Percentiles rank a stretch among this genome's conserved stretches.
Evolutionary conservation across 2,888 invertebrate genomes (phyloP).

Genomic region (Acrobasis consociella): DNA sequence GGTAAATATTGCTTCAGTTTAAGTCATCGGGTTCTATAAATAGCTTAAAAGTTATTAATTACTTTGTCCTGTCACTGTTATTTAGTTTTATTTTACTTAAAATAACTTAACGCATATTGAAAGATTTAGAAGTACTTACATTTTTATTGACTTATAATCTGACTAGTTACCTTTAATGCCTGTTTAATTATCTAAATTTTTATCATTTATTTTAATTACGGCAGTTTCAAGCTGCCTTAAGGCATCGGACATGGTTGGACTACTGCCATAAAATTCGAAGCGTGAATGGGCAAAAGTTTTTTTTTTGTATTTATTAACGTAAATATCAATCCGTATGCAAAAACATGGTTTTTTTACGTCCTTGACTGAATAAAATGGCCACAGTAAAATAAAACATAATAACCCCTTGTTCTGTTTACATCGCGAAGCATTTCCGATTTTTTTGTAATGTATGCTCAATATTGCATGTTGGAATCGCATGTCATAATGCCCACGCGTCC

Average conservation of each 20-base stretch:
- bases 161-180: too few species aligned
- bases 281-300: too few species aligned
- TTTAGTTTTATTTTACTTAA: background rate
- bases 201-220: too few species aligned
- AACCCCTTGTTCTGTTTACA: constrained; percentile 8
- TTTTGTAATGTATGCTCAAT: constrained; percentile 17
- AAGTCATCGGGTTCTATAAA: constrained; percentile 3
- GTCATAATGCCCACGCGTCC: constrained; percentile 20
- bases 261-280: too few species aligned
- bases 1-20: constrained; percentile 11
- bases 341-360: background rate
- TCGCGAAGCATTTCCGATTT: constrained; percentile 1
- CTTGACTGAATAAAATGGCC: background rate
- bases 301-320: too few species aligned
- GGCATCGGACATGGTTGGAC: too few species aligned
- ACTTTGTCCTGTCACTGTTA: background rate
- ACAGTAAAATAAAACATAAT: background rate
- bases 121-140: too few species aligned
- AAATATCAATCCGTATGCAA: too few species aligned
- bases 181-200: too few species aligned
- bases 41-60: constrained; percentile 1
- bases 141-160: too few species aligned
- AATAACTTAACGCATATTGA: too few species aligned
- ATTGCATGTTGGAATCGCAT: constrained; percentile 22
- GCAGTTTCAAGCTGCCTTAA: too few species aligned